A percentile compares a stretch with the other conserved stretches of the same genome.
phyloP scores from a whole-genome alignment of 2,888 invertebrate species.

The Callinectes sapidus region DNA sequence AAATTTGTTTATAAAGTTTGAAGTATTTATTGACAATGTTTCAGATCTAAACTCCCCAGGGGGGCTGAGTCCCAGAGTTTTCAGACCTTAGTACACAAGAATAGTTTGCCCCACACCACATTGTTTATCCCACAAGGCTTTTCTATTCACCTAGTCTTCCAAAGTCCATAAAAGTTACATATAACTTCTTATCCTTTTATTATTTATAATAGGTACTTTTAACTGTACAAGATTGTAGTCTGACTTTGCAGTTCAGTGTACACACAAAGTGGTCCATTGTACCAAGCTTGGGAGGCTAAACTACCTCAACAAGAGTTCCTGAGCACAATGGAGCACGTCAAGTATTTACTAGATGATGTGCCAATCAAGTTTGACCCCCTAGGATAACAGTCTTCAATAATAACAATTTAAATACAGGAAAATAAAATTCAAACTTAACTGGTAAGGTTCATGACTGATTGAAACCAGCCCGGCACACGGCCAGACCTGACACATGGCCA shows the following conservation, averaged over 20 bases:
- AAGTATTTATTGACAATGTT: constrained; percentile 22
- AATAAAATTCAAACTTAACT: constrained; percentile 59
- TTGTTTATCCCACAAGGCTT: background rate
- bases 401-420: constrained; percentile 57
- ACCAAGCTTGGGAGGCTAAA: constrained; percentile 46
- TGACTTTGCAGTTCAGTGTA: constrained; percentile 63
- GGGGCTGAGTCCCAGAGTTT: background rate
- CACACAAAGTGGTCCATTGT: constrained; percentile 65
- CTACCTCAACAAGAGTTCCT: constrained; percentile 41
- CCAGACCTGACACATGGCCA: background rate
- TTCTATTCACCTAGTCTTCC: background rate
- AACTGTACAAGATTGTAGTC: constrained; percentile 70
- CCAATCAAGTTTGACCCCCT: constrained; percentile 63
- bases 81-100: background rate
- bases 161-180: constrained; percentile 45
- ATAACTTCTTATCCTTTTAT: constrained; percentile 64
- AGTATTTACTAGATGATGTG: constrained; percentile 57
- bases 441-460: constrained; percentile 55
- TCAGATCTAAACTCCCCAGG: constrained; percentile 12
- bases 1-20: background rate
- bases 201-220: constrained; percentile 71
- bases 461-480: background rate
- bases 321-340: constrained; percentile 61
- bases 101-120: constrained; percentile 16
- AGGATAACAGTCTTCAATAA: constrained; percentile 34